Base-by-base conservation (phyloP, 2,888 invertebrate species). In the Molorchus minor region DNA sequence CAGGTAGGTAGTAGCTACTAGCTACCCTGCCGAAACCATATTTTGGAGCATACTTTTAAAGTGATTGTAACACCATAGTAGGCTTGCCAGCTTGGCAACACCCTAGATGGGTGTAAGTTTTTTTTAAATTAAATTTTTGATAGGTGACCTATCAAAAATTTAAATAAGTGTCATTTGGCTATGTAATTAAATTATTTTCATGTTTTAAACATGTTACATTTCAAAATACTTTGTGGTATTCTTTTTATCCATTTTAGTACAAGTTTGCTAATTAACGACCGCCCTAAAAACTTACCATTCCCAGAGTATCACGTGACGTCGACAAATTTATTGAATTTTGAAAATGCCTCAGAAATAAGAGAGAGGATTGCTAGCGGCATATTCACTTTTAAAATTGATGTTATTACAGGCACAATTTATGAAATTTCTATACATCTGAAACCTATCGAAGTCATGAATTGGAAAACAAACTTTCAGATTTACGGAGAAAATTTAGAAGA, bases 381-480 rank as follows among this genome's bases (percentile, higher is more conserved):
- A 8, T 36, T 35, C 3, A 20, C 15, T 15, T 36, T 20, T 13
- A 19, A 47, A 36, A 36, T 47, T 8, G 12, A 36, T 10, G 12
- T 47, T 36, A 12, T 13, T 20, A 13, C n/a, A 2, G 21, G 15
- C 15, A 5, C 16, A 17, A n/a, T 2, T 25, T 16, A 46, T 29
- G 45, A 30, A 35, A 40, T 64, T 30, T 58, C 43, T 20, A 45
- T 64, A 2, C 41, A 29, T 21, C 13, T 30, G n/a, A 58, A 58
- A 47, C 13, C 56, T 20, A 19, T 49, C 5, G 16, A 41, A 13
- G 41, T 56, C 10, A 15, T 61, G 12, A 53, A 51, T 43, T 20
- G 38, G 8, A 61, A 29, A 30, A 64, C 61, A 0, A 41, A 61
- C 25, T 47, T 61, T 29, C 20, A 21, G 41, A 44, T 64, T 25